Evolutionary conservation across 1,140 invertebrate species (phyloP).

Genomic region (Eriosoma lanigerum): DNA sequence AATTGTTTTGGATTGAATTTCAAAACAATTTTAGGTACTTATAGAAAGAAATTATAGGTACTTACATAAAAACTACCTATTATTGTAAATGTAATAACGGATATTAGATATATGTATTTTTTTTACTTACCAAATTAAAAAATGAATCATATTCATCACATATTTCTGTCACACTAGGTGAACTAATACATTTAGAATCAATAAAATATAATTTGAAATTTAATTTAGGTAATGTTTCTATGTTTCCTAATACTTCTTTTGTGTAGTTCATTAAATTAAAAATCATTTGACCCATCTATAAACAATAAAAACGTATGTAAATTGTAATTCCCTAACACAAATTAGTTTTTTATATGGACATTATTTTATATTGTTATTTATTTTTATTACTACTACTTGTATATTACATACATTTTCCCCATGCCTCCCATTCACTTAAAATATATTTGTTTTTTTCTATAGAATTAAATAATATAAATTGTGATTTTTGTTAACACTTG

Average conservation of each 20-base stretch:
- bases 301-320: background rate
- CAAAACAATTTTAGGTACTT: background rate
- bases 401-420: background rate
- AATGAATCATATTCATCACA: conserved; percentile 44
- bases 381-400: background rate
- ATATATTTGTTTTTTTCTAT: background rate
- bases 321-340: background rate
- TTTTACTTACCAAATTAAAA: conserved; percentile 49
- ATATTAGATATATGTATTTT: background rate
- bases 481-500: no score
- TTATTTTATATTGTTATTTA: background rate
- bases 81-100: background rate
- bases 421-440: background rate
- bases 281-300: conserved; percentile 55
- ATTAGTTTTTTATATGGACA: background rate
- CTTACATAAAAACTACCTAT: background rate
- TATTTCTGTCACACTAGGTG: conserved; percentile 58
- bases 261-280: conserved; percentile 62
- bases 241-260: conserved; percentile 59
- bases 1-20: background rate
- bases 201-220: conserved; percentile 60
- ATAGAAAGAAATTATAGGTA: background rate
- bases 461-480: no score
- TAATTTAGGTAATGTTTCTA: conserved; percentile 61
- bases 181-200: conserved; percentile 57